Percentiles rank a stretch among this genome's conserved stretches.
Conservation (phyloP, 2,113 vertebrate species). For the Tursiops truncatus region DNA sequence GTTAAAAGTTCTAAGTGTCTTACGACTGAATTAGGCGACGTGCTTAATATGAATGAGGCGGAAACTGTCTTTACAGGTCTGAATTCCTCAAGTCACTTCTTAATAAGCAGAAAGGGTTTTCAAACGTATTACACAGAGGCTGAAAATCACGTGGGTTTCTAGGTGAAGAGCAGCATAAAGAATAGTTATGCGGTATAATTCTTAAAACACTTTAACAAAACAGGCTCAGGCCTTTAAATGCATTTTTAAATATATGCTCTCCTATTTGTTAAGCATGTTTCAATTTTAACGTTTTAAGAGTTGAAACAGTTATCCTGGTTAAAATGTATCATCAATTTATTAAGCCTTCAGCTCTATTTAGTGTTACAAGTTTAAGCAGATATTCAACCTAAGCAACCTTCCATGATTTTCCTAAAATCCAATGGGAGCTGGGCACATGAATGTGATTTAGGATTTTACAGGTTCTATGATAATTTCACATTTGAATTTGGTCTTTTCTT, state of each 20-base stretch:
- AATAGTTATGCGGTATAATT: not conserved
- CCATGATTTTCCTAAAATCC: not conserved
- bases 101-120: not conserved
- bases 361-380: not conserved
- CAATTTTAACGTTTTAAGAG: not conserved
- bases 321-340: not conserved
- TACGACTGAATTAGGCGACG: fast-evolving
- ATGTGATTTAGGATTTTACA: not conserved
- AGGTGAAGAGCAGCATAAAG: not conserved
- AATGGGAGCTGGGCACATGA: not conserved
- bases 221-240: not conserved
- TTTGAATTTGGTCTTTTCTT: not conserved
- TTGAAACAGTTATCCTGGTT: not conserved
- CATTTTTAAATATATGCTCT: not conserved
- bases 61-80: not conserved
- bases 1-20: not conserved
- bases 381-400: not conserved
- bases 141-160: not conserved
- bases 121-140: not conserved
- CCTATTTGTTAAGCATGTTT: not conserved
- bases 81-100: not conserved
- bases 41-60: fast-evolving
- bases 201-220: not conserved
- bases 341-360: not conserved
- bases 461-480: not conserved